Evolutionary conservation across 2,113 vertebrate species (phyloP).

Genomic region (Chinchilla lanigera): DNA sequence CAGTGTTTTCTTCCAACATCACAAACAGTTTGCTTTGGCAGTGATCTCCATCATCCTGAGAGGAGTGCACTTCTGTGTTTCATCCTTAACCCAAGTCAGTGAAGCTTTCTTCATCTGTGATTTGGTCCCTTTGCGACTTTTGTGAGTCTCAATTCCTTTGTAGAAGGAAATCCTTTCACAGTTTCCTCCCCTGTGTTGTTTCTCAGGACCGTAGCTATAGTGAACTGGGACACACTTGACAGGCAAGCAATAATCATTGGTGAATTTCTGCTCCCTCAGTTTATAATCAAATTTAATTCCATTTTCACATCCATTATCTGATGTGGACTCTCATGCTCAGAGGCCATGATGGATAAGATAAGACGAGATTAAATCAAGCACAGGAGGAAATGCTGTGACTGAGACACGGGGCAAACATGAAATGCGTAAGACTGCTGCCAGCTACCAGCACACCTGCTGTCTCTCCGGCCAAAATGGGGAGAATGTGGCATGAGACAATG

Average conservation of each 20-base stretch:
- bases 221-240: background rate
- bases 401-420: background rate
- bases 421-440: background rate
- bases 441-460: fast-evolving
- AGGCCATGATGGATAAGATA: background rate
- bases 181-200: background rate
- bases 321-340: background rate
- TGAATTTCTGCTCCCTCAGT: background rate
- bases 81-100: background rate
- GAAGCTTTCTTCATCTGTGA: background rate
- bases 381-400: background rate
- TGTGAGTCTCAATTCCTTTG: background rate
- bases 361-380: background rate
- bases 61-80: background rate
- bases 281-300: background rate
- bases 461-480: background rate
- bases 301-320: background rate
- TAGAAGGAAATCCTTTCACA: background rate
- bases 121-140: background rate
- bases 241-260: background rate
- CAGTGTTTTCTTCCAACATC: background rate
- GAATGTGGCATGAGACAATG: background rate
- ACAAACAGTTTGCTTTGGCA: background rate
- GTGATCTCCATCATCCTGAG: background rate
- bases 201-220: background rate